A percentile compares a stretch with the other conserved stretches of the same genome.
phyloP scores from a whole-genome alignment of 2,888 invertebrate genomes.

The Ophion ventricosus region DNA sequence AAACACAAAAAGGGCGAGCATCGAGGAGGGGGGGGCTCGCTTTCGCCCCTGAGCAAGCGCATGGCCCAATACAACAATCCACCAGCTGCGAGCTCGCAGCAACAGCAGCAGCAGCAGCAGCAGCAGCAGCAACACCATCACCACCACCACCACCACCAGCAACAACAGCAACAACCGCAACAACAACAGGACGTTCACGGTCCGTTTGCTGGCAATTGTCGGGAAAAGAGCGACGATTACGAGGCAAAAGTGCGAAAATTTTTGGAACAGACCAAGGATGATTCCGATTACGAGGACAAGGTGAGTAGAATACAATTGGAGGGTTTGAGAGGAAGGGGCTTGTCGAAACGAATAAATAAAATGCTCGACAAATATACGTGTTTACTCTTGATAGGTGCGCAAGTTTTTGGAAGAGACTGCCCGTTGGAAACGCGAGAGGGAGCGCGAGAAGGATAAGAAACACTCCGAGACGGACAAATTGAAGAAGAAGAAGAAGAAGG shows the following conservation, averaged over 20 bases:
- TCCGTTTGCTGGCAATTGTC: conserved; percentile 82
- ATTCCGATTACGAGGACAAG: conserved; percentile 93
- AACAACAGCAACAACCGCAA: neutral
- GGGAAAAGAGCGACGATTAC: conserved; percentile 85
- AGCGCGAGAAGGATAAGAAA: conserved; percentile 90
- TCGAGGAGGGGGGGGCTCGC: conserved; percentile 86
- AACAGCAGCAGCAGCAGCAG: neutral
- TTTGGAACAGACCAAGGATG: conserved; percentile 91
- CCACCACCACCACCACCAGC: neutral
- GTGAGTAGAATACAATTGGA: conserved; percentile 65
- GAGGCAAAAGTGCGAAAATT: conserved; percentile 90
- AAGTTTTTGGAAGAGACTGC: conserved; percentile 93
- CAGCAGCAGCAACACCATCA: neutral
- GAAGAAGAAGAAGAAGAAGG: conserved; percentile 88
- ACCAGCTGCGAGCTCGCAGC: conserved; percentile 83
- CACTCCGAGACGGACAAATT: conserved; percentile 86
- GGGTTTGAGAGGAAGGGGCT: too few species aligned
- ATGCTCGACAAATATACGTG: neutral
- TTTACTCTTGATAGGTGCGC: conserved; percentile 85
- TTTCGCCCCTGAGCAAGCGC: conserved; percentile 92
- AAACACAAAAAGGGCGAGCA: conserved; percentile 87
- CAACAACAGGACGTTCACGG: conserved; percentile 83
- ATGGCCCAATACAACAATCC: conserved; percentile 92
- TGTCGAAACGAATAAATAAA: neutral
- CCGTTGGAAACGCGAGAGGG: conserved; percentile 90